Evolutionary conservation across 2,113 vertebrate genomes (phyloP).

Genomic region (Ceyx margarethae): DNA sequence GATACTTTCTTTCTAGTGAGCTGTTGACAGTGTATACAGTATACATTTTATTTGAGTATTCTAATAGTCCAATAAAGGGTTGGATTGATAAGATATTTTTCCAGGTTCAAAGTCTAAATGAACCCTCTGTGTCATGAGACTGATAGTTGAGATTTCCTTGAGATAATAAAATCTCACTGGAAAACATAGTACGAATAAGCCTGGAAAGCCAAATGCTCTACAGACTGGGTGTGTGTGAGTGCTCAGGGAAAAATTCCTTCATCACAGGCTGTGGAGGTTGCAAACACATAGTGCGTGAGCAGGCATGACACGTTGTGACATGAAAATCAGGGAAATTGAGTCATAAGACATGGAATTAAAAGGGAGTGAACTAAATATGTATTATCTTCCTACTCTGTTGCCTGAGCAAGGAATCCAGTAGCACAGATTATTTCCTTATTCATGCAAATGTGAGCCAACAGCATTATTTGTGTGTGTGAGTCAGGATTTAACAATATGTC

Average conservation of each 20-base stretch:
- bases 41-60: neutral
- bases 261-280: neutral
- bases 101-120: neutral
- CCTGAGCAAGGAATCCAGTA: neutral
- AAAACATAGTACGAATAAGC: neutral
- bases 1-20: neutral
- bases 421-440: neutral
- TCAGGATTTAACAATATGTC: neutral
- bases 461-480: neutral
- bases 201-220: neutral
- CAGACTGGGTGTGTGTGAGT: neutral
- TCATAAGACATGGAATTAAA: neutral
- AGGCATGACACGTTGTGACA: fast-evolving
- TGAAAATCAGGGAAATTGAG: neutral
- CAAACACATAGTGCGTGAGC: fast-evolving
- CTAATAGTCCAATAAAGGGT: neutral
- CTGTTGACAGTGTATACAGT: too few relatives aligned
- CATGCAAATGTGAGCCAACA: neutral
- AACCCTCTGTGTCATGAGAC: neutral
- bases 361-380: neutral
- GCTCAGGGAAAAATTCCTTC: neutral
- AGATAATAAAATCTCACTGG: neutral
- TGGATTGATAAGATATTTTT: neutral
- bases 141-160: neutral
- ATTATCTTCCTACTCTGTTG: neutral